Evolutionary conservation across 2,113 vertebrate species (phyloP), one percentile per base, ranked within the genome.

Genomic region (Macheiramphus alcinus): DNA sequence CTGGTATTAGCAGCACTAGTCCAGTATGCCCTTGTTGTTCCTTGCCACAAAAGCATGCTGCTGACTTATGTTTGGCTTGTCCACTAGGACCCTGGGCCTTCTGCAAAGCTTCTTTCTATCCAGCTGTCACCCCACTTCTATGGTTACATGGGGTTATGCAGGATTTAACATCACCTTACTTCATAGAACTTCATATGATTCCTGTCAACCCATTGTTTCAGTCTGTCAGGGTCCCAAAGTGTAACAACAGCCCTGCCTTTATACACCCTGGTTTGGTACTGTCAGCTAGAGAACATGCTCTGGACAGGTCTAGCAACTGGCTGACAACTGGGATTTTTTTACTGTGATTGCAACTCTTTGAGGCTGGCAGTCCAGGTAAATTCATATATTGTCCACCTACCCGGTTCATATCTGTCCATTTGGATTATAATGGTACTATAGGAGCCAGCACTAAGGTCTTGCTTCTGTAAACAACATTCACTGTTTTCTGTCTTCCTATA

Each of bases 61-160:
- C n/a, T 47, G 26, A 32, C 23, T 29, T 32, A 36, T 3, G 10
- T 86, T 47, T n/a, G 68, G 5, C 15, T 81, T 68, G 20, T 62
- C n/a, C n/a, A 36, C 31, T 48, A 62, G 25, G 17, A 32, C 17
- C 7, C 19, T 3, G 2, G 11, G 17, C 10, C 16, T 80, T 75
- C 38, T 43, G 9, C 11, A 80, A 65, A 70, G 3, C 13, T 82
- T 65, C 6, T 7, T 48, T 59, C 40, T 32, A 16, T 16, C 9
- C 21, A 55, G 10, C 5, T 53, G 34, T 32, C 0, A 2, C 6
- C 2, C 32, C 72, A 11, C 8, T 20, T 90, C 3, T n/a, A 10
- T 4, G 6, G 27, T 68, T 31, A 8, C 38, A 40, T 40, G 9
- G 8, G 2, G 5, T 36, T 42, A 50, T 50, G 8, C 18, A 72